These are phyloP conservation scores for Proteles cristata DNA, from an alignment of 2,113 vertebrate genomes.

Conservation along the genomic window DNA sequence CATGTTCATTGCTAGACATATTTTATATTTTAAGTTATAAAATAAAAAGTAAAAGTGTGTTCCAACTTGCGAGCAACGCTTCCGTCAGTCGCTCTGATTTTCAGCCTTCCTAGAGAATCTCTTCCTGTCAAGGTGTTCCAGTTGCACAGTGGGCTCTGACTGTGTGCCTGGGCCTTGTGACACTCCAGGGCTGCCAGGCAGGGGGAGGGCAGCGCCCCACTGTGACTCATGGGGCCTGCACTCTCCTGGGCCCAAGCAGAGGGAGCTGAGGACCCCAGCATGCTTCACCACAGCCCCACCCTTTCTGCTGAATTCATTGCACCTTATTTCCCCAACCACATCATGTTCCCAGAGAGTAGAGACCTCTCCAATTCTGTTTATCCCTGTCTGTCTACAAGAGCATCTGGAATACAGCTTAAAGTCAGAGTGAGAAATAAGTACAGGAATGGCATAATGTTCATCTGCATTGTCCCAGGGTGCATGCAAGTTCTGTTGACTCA, in stretches of 20 bases:
- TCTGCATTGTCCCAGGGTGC: neutral
- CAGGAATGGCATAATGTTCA: neutral
- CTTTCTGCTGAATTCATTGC: neutral
- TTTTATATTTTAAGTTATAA: constrained; percentile 38
- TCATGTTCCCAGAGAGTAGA: neutral
- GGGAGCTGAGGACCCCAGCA: neutral
- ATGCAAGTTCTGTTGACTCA: neutral
- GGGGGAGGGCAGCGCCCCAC: neutral
- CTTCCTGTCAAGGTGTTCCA: neutral
- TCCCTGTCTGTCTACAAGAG: neutral
- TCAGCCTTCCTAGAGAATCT: neutral
- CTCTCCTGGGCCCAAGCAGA: neutral
- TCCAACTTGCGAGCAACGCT: neutral
- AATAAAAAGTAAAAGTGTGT: constrained; percentile 29
- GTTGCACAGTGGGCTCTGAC: neutral
- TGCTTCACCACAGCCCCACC: neutral
- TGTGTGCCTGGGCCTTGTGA: neutral
- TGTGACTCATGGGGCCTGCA: neutral
- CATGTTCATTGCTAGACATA: constrained; percentile 23
- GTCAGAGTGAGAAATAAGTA: neutral
- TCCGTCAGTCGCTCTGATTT: constrained; percentile 7
- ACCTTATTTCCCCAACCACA: neutral
- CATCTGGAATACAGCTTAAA: neutral
- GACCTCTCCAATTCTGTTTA: neutral
- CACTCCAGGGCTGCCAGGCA: neutral